phyloP scores from a whole-genome alignment of 2,888 invertebrate species.

The Drosophila incognita region DNA sequence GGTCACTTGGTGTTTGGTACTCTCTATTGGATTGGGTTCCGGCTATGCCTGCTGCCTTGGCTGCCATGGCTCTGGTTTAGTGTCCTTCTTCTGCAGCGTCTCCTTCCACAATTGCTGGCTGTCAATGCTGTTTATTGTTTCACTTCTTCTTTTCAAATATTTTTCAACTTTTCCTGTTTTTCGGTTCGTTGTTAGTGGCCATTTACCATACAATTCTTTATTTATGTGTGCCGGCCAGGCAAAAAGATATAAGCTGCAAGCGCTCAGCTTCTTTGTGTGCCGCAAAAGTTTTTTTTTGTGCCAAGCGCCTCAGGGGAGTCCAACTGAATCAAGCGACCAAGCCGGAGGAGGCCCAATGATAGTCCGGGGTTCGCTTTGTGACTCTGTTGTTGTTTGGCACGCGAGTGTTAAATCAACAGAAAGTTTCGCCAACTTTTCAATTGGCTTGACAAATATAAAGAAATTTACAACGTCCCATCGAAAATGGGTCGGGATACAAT shows the following conservation, averaged over 20 bases:
- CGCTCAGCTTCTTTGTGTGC: constrained; percentile 28
- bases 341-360: constrained; percentile 37
- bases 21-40: constrained; percentile 51
- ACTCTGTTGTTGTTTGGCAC: constrained; percentile 32
- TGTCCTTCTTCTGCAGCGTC: background rate
- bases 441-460: constrained; percentile 74
- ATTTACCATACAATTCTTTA: constrained; percentile 72
- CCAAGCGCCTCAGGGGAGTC: constrained; percentile 40
- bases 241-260: constrained; percentile 29
- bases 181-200: constrained; percentile 51
- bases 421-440: constrained; percentile 71
- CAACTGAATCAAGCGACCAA: constrained; percentile 31
- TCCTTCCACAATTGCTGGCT: constrained; percentile 24
- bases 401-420: constrained; percentile 73
- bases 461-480: constrained; percentile 42
- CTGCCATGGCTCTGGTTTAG: constrained; percentile 1
- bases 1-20: constrained; percentile 62
- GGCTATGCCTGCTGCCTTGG: constrained; percentile 8
- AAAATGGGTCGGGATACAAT: constrained; percentile 20
- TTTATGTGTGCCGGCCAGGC: constrained; percentile 50
- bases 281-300: constrained; percentile 27
- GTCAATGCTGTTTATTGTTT: constrained; percentile 68
- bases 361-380: constrained; percentile 40
- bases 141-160: constrained; percentile 69
- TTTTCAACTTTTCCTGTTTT: constrained; percentile 57